Evolutionary conservation across 2,797 vertebrate species (phyloP).

Genomic region (Ctenopoma multispine): DNA sequence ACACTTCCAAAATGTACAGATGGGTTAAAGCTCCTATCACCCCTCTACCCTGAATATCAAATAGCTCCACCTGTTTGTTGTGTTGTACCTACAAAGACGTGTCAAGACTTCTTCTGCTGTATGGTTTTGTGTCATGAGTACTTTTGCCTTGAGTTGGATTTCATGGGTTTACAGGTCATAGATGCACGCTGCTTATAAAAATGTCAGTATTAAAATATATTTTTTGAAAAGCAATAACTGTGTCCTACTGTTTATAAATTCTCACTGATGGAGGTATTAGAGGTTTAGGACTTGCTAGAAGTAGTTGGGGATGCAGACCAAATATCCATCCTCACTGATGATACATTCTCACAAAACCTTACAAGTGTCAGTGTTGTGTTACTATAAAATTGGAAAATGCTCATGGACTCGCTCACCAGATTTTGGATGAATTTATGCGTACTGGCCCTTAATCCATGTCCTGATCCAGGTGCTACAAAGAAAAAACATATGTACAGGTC

Average conservation of each 20-base stretch:
- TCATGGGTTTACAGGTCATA: slow-evolving; percentile 52
- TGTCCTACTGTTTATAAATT: slow-evolving; percentile 23
- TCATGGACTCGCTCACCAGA: too few species aligned
- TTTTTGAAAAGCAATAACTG: slow-evolving; percentile 58
- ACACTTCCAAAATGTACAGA: slow-evolving; percentile 28
- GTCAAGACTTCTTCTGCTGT: slow-evolving; percentile 49
- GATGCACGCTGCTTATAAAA: slow-evolving; percentile 62
- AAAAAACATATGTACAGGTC: too few species aligned
- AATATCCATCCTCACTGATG: too few species aligned
- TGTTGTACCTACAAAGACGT: slow-evolving; percentile 52
- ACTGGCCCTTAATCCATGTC: too few species aligned
- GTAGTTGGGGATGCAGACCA: too few species aligned
- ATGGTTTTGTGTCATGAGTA: slow-evolving; percentile 50
- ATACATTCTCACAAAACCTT: too few species aligned
- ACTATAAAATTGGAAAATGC: too few species aligned
- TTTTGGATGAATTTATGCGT: too few species aligned
- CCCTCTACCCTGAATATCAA: slow-evolving; percentile 34
- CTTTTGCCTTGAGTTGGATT: slow-evolving; percentile 46
- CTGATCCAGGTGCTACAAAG: too few species aligned
- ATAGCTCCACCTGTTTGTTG: slow-evolving; percentile 33
- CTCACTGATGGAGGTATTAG: too few species aligned
- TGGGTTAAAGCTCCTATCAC: slow-evolving; percentile 29
- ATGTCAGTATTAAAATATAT: slow-evolving; percentile 73
- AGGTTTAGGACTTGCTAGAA: too few species aligned
- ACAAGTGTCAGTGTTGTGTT: too few species aligned